phyloP scores from a whole-genome alignment of 2,113 vertebrate genomes.

The Empidonax traillii region DNA sequence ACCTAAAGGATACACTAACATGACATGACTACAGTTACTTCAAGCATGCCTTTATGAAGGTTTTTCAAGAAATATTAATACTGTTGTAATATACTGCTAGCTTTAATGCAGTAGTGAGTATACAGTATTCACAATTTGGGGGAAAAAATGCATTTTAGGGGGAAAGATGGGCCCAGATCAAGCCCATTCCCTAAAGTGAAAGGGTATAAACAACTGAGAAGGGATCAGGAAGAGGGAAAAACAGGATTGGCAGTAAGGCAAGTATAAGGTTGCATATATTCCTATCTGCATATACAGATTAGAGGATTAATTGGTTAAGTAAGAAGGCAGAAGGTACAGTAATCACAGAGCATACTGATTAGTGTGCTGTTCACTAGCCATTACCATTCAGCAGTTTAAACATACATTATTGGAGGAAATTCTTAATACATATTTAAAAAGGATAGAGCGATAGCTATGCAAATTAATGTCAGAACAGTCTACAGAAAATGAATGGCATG shows the following conservation, averaged over 20 bases:
- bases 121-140: neutral
- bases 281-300: neutral
- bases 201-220: neutral
- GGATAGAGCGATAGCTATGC: neutral
- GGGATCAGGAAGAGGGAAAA: neutral
- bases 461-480: neutral
- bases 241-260: neutral
- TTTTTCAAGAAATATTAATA: neutral
- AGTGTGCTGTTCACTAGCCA: neutral
- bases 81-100: neutral
- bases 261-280: neutral
- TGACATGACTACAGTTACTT: neutral
- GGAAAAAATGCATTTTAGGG: neutral
- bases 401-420: neutral
- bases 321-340: neutral
- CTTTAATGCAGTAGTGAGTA: neutral
- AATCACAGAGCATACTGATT: neutral
- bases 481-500: neutral
- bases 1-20: neutral
- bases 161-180: neutral
- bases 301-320: neutral
- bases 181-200: neutral
- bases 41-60: neutral
- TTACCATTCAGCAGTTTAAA: neutral
- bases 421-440: neutral